Evolutionary conservation across 2,888 invertebrate species (phyloP).

Genomic region (Drosophila hamatofila): DNA sequence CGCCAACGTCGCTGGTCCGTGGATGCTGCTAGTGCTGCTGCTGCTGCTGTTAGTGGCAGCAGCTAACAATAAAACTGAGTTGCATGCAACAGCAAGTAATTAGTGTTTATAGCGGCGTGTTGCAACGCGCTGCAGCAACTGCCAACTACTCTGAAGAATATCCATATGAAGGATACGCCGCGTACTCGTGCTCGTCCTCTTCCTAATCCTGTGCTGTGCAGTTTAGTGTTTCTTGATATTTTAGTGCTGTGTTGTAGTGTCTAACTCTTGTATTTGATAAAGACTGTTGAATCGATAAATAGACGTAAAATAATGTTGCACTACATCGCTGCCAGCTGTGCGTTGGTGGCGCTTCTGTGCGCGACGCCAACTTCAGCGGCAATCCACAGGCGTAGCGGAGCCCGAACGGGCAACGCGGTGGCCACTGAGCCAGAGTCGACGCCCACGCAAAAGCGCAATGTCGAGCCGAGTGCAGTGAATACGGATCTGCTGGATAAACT

Average conservation of each 20-base stretch:
- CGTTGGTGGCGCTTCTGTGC: conserved; percentile 49
- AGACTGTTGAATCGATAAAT: neutral
- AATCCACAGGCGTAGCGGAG: conserved; percentile 67
- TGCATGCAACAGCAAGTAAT: conserved; percentile 82
- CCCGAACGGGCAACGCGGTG: conserved; percentile 48
- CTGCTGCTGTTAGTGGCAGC: conserved; percentile 14
- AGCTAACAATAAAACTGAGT: conserved; percentile 85
- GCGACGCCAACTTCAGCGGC: conserved; percentile 52
- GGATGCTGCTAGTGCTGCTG: conserved; percentile 39
- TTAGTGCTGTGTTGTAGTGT: neutral
- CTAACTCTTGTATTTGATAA: neutral
- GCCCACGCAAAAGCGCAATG: conserved; percentile 15
- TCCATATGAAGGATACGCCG: conserved; percentile 73
- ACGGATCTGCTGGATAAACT: conserved; percentile 81
- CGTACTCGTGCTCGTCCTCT: conserved; percentile 51
- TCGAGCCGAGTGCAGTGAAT: conserved; percentile 57
- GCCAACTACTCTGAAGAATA: conserved; percentile 49
- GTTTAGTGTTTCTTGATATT: conserved; percentile 24
- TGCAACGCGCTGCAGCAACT: conserved; percentile 71
- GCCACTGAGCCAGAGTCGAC: conserved; percentile 15
- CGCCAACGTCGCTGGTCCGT: conserved; percentile 45
- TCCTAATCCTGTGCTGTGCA: conserved; percentile 31
- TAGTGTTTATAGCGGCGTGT: conserved; percentile 82
- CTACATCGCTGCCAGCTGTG: conserved; percentile 48
- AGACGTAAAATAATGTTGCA: conserved; percentile 48